Evolutionary conservation across 2,797 vertebrate species (phyloP).

Genomic region (Erethizon dorsatum): DNA sequence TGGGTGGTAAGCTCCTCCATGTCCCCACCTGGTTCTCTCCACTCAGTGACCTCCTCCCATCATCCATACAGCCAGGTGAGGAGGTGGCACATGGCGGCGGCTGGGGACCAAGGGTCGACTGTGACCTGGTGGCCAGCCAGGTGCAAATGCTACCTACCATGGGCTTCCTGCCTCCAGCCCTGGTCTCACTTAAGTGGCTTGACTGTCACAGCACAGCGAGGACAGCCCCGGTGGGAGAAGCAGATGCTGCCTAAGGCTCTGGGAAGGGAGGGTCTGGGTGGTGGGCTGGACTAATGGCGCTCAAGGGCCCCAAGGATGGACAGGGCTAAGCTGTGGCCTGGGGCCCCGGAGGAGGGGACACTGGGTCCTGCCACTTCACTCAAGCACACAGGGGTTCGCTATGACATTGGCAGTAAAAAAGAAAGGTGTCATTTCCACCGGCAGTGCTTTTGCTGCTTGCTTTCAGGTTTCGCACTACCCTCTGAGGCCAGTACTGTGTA

Average conservation of each 20-base stretch:
- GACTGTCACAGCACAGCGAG: too few species aligned
- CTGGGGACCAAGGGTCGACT: not conserved
- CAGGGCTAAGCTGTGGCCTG: too few species aligned
- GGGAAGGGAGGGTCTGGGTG: too few species aligned
- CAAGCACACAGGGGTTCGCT: not conserved
- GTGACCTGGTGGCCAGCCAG: not conserved
- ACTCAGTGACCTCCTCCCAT: not conserved
- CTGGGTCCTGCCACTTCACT: too few species aligned
- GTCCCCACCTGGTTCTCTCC: not conserved
- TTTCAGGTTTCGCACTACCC: not conserved
- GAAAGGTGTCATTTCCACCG: not conserved
- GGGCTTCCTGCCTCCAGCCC: not conserved
- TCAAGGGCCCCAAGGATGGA: too few species aligned
- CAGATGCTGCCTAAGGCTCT: too few species aligned
- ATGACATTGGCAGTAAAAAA: not conserved
- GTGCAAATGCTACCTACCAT: not conserved
- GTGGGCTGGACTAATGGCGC: too few species aligned
- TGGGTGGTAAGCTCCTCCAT: not conserved
- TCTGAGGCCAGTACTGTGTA: not conserved
- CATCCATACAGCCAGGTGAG: not conserved
- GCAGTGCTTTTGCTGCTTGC: not conserved
- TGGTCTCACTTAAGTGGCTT: too few species aligned
- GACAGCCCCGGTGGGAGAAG: too few species aligned
- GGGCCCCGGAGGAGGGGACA: too few species aligned
- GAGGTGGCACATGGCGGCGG: too few species aligned